Percentiles rank a stretch among this genome's conserved stretches.
These are phyloP conservation scores for Dichetophora obliterata DNA, from an alignment of 2,888 invertebrate species.

Conservation along the genomic window DNA sequence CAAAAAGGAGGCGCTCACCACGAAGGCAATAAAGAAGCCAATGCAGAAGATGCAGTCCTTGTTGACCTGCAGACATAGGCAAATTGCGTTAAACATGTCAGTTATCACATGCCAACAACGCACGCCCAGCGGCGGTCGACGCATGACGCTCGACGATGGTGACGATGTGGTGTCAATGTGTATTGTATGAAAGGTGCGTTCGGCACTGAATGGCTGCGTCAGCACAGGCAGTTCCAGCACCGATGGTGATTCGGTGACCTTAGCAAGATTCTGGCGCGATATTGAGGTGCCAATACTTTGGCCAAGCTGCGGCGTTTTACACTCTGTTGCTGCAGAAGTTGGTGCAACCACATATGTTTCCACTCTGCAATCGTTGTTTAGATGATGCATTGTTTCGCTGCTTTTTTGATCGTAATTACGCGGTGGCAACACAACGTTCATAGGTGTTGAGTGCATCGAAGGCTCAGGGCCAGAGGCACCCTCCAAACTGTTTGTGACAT, in stretches of 20 bases:
- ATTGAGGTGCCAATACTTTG: neutral
- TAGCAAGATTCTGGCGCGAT: constrained; percentile 27
- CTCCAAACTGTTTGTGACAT: neutral
- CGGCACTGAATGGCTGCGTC: neutral
- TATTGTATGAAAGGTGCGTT: constrained; percentile 52
- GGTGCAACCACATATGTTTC: neutral
- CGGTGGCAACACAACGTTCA: neutral
- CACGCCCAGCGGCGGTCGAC: constrained; percentile 51
- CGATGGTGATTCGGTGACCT: constrained; percentile 24
- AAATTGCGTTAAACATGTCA: constrained; percentile 50
- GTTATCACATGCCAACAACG: constrained; percentile 54
- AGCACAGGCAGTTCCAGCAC: neutral
- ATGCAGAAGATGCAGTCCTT: constrained; percentile 66
- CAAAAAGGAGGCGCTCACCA: constrained; percentile 65
- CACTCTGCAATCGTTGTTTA: constrained; percentile 6
- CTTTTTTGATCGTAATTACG: neutral
- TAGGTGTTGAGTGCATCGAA: neutral
- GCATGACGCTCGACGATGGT: constrained; percentile 50
- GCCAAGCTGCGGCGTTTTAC: neutral
- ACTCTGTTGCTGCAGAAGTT: neutral
- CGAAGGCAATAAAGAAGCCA: constrained; percentile 64
- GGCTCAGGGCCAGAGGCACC: neutral
- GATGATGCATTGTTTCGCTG: neutral
- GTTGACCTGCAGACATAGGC: constrained; percentile 60
- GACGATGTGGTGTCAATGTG: constrained; percentile 57